Conservation (phyloP, 2,888 invertebrate genomes). For the Ryuthela nishihirai region DNA sequence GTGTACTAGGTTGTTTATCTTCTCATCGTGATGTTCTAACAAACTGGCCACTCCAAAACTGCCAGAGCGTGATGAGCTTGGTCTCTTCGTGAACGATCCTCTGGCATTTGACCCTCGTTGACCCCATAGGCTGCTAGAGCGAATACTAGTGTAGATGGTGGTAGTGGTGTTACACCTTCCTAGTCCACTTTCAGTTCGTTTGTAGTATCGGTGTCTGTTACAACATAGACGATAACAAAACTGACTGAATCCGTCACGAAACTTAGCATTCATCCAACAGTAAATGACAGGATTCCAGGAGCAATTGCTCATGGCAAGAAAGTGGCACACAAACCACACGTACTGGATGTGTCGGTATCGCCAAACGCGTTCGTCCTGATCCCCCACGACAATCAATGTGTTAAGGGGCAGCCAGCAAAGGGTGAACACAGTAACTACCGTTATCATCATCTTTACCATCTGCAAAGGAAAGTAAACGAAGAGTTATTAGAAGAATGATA, state of each 20-base stretch:
- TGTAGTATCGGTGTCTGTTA: too few species aligned
- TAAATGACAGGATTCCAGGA: constrained; percentile 86
- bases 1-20: too few species aligned
- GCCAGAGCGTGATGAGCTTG: too few species aligned
- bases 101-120: too few species aligned
- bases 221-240: neutral
- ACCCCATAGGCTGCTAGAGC: too few species aligned
- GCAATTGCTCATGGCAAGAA: constrained; percentile 57
- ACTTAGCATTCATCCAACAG: constrained; percentile 80
- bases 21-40: too few species aligned
- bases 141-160: constrained; percentile 28
- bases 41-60: too few species aligned
- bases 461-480: constrained; percentile 46
- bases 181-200: too few species aligned
- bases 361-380: constrained; percentile 29
- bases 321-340: constrained; percentile 42
- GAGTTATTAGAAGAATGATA: neutral
- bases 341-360: constrained; percentile 35
- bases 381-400: constrained; percentile 40
- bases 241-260: constrained; percentile 55
- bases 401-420: constrained; percentile 59
- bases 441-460: constrained; percentile 61
- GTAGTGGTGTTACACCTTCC: too few species aligned
- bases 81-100: too few species aligned
- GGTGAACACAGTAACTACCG: constrained; percentile 57